Base-by-base conservation (phyloP, 2,113 vertebrate genomes). In the Lampris incognitus region DNA sequence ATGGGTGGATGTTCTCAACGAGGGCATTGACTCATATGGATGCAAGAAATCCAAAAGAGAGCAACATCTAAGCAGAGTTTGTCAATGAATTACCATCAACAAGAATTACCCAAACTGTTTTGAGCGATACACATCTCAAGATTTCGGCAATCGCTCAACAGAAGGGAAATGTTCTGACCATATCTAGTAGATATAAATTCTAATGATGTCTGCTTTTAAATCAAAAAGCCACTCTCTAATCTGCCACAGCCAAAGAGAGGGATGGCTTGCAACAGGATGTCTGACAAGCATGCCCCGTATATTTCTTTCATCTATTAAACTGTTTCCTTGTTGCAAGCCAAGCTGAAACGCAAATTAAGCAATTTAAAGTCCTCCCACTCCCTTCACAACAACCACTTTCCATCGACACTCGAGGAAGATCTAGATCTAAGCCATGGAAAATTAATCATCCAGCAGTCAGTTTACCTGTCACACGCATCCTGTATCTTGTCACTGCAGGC, bases 381-480 rank as follows among this genome's bases (percentile, higher is more conserved):
- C 72, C 78, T 78, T 74, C 82, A 85, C 59, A 51, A 84, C 78
- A 81, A 68, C 46, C 68, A 11, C 55, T 84, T 82, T 69, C 24
- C 62, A 61, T 40, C 76, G 78, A 84, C 79, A 83, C 73, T 86
- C 48, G 57, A 85, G 66, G 46, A 69, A 24, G 69, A 87, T 73
- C 65, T 81, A 51, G 72, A 85, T 69, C 63, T 80, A 52, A 76
- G 63, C 74, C 72, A 50, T 11, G 24, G 51, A 76, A 85, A 85
- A 83, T 82, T 62, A 68, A 89, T 88, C 79, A 80, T 78, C 61
- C 74, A 60, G 3, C 62, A 78, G 69, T 74, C 68, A 85, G 81
- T 83, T 84, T 77, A 81, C 84, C 76, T 85, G 84, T 89, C 83
- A 86, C 10, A 79, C 72, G 77, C 50, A 11, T 59, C 63, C 48